Conservation (phyloP, 2,113 vertebrate species). For the Silurus glanis region DNA sequence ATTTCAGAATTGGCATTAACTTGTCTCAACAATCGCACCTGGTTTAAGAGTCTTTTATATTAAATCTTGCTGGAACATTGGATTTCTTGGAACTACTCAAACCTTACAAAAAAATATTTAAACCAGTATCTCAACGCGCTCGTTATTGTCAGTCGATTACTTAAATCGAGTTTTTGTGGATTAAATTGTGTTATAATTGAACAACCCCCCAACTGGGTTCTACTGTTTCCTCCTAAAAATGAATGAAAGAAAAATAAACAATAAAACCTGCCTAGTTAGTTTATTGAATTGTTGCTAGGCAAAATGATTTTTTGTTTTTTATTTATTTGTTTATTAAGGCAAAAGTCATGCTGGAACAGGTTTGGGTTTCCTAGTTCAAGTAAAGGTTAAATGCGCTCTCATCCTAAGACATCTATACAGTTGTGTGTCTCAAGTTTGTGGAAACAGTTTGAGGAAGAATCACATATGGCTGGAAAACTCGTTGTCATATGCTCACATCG, state of each 20-base stretch:
- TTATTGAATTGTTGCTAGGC: too few relatives aligned
- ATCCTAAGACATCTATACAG: too few relatives aligned
- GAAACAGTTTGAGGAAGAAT: too few relatives aligned
- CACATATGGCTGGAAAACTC: too few relatives aligned
- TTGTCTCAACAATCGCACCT: neutral
- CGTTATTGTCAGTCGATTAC: too few relatives aligned
- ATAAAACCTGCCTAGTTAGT: too few relatives aligned
- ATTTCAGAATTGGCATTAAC: neutral
- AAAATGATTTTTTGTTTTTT: too few relatives aligned
- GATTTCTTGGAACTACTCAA: neutral
- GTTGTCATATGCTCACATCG: neutral
- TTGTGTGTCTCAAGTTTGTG: too few relatives aligned
- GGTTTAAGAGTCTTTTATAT: constrained; percentile 52
- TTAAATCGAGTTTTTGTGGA: neutral
- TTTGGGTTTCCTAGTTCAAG: too few relatives aligned
- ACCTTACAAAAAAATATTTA: neutral
- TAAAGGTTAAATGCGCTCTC: too few relatives aligned
- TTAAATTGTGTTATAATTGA: neutral
- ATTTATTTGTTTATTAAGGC: too few relatives aligned
- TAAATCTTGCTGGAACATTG: constrained; percentile 28
- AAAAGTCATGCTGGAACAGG: too few relatives aligned
- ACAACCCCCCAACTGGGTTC: neutral
- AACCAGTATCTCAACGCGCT: neutral
- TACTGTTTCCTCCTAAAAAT: neutral
- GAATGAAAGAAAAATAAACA: neutral